Percentiles rank a stretch among this genome's conserved stretches.
Conservation (phyloP, 2,888 invertebrate species). For the Cheilosia impressa region DNA sequence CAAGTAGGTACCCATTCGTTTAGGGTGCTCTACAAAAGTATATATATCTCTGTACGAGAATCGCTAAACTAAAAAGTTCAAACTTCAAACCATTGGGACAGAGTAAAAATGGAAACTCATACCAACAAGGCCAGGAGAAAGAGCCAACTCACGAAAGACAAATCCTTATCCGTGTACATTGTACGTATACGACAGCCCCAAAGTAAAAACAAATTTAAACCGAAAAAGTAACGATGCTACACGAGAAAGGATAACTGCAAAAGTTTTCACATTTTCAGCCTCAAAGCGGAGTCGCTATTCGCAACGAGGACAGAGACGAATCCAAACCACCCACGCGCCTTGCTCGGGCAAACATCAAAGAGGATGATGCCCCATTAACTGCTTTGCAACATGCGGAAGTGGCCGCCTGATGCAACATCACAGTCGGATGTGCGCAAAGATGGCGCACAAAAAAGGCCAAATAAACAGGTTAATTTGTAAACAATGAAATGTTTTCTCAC, state of each 20-base stretch:
- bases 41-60: conserved; percentile 22
- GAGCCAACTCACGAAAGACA: conserved; percentile 44
- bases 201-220: conserved; percentile 26
- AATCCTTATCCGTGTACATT: conserved; percentile 15
- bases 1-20: neutral
- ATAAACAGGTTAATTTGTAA: conserved; percentile 49
- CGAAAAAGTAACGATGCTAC: conserved; percentile 47
- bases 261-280: conserved; percentile 70
- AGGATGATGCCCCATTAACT: conserved; percentile 64
- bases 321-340: conserved; percentile 27
- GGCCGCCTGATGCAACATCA: conserved; percentile 30
- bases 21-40: neutral
- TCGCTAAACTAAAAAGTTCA: conserved; percentile 42
- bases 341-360: conserved; percentile 56
- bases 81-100: conserved; percentile 60
- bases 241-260: conserved; percentile 57
- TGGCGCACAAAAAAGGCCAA: conserved; percentile 32
- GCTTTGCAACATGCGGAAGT: conserved; percentile 40
- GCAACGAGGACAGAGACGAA: conserved; percentile 58
- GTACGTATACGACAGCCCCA: neutral
- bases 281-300: conserved; percentile 46
- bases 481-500: conserved; percentile 51
- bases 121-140: conserved; percentile 50
- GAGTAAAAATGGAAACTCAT: conserved; percentile 64
- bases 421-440: conserved; percentile 36